Evolutionary conservation across 2,888 invertebrate species (phyloP).

Genomic region (Melanostoma mellinum): DNA sequence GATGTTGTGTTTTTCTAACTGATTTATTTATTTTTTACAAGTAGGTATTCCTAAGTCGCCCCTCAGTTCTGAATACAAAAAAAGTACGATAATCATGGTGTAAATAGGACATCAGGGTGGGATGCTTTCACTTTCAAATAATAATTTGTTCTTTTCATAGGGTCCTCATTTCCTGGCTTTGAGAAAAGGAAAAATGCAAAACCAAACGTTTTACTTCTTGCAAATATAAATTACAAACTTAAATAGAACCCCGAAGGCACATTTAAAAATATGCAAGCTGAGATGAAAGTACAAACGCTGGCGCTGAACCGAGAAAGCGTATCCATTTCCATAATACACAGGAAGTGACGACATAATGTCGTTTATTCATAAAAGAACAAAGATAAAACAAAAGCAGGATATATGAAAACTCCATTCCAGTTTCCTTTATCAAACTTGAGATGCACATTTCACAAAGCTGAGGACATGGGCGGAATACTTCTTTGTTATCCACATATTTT

Average conservation of each 20-base stretch:
- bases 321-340: constrained; percentile 60
- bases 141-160: too few relatives aligned
- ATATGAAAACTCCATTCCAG: constrained; percentile 16
- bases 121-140: too few relatives aligned
- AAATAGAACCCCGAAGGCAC: constrained; percentile 49
- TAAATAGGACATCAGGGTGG: too few relatives aligned
- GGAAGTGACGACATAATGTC: constrained; percentile 61
- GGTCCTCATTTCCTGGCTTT: too few relatives aligned
- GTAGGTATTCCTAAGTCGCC: too few relatives aligned
- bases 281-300: constrained; percentile 46
- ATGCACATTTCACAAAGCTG: constrained; percentile 54
- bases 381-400: constrained; percentile 53
- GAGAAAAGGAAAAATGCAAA: too few relatives aligned
- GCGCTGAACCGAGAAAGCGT: constrained; percentile 2
- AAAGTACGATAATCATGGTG: too few relatives aligned
- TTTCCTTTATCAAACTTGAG: constrained; percentile 29
- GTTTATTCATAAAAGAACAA: constrained; percentile 35
- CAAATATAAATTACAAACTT: constrained; percentile 52
- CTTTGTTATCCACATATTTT: constrained; percentile 16
- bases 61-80: too few relatives aligned
- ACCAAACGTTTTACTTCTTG: too few relatives aligned
- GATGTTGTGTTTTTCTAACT: too few relatives aligned
- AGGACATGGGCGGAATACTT: constrained; percentile 16
- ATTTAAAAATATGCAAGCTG: constrained; percentile 42
- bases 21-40: too few relatives aligned